Evolutionary conservation across 2,888 invertebrate species (phyloP), one percentile per base, ranked within the genome.

Genomic region (Nezara viridula): DNA sequence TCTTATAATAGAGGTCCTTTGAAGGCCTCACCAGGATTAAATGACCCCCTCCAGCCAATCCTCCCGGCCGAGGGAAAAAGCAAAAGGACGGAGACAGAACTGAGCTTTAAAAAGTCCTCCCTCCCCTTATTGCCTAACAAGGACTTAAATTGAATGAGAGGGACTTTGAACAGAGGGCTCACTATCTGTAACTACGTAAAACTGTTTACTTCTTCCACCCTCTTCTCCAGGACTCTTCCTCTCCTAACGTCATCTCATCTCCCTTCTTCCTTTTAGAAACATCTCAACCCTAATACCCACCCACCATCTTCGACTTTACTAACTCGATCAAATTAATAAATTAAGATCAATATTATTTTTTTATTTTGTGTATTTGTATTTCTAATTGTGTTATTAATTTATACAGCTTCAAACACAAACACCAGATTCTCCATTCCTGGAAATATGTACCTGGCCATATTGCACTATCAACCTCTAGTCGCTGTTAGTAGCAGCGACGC

Each of bases 121-220:
- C 81, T 14, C 24, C 44, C 81, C 44, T 81, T 81, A 81, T 81
- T 81, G 44, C 81, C 81, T 47, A 81, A 81, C 81, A 81, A 81
- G 44, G 81, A 81, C 81, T 44, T 81, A 81, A 81, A 81, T 81
- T 81, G 81, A 81, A 81, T 81, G 81, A 81, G 81, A 81, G 81
- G 81, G 81, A 81, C 81, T 81, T 81, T 81, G 81, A 81, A 81
- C n/a, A 81, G 81, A 81, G 81, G 81, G 44, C n/a, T 81, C 81
- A 81, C 81, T 81, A 81, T 81, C 81, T 44, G 81, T 44, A 81
- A 81, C 81, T 81, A 81, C 81, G 44, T 81, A 81, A 81, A 81
- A 81, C 81, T 81, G 81, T 81, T 81, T 81, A 81, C 81, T 81
- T n/a, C 81, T 81, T 44, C 44, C 77, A 21, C 77, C 24, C 77